A percentile compares a stretch with the other conserved stretches of the same genome.
These are phyloP conservation scores for Geodia barretti DNA, from an alignment of 37 sponge, comb jelly and placozoan genomes.

Conservation along the genomic window DNA sequence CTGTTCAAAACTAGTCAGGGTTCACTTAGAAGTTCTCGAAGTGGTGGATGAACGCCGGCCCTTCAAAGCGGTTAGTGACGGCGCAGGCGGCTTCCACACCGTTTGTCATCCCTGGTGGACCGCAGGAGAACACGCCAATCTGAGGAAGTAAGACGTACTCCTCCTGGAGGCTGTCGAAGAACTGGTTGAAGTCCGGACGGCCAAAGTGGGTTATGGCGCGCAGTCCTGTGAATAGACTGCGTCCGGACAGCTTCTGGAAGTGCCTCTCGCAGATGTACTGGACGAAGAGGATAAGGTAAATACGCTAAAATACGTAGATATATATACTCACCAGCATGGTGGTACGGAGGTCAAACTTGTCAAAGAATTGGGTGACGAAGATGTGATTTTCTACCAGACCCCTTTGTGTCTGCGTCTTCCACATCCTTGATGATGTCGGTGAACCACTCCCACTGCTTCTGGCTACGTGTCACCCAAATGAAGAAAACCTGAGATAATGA, in stretches of 20 bases:
- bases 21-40: conserved; percentile 89
- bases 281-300: neutral
- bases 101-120: conserved; percentile 96
- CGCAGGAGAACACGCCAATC: conserved; percentile 99
- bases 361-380: conserved; percentile 95
- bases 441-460: conserved; percentile 98
- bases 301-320: neutral
- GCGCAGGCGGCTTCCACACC: conserved; percentile 89
- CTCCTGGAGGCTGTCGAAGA: conserved; percentile 87
- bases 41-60: conserved; percentile 92
- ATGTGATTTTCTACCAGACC: conserved; percentile 90
- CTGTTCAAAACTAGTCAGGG: neutral
- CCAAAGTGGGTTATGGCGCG: conserved; percentile 96
- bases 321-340: conserved; percentile 89
- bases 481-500: conserved; percentile 77
- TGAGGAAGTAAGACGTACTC: conserved; percentile 81
- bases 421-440: conserved; percentile 91
- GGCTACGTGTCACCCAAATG: conserved; percentile 96
- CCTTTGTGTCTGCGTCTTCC: conserved; percentile 86
- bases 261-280: conserved; percentile 98
- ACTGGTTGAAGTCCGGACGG: conserved; percentile 88
- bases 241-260: conserved; percentile 91
- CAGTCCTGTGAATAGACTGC: conserved; percentile 95
- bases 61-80: conserved; percentile 85
- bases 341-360: conserved; percentile 97